These are phyloP conservation scores for Cheirogaleus medius DNA, from an alignment of 2,113 vertebrate species.

Conservation along the genomic window DNA sequence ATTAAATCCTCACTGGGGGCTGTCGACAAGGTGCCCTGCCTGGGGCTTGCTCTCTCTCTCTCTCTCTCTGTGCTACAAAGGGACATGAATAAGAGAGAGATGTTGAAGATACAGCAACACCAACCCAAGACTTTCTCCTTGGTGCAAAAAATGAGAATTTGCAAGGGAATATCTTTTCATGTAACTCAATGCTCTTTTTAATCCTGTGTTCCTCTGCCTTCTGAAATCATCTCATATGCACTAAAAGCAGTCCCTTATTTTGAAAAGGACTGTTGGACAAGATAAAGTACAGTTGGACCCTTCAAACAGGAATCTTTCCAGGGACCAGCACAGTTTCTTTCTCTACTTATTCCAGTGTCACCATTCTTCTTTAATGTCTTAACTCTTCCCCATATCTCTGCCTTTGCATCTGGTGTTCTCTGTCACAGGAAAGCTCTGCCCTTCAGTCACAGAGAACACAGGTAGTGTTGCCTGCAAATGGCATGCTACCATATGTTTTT, in stretches of 20 bases:
- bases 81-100: background rate
- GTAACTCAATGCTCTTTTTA: no score
- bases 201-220: background rate
- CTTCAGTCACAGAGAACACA: background rate
- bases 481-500: fast-evolving
- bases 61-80: background rate
- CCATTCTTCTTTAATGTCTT: background rate
- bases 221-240: background rate
- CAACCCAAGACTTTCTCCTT: background rate
- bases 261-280: background rate
- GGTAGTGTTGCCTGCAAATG: background rate
- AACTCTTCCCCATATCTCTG: background rate
- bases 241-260: background rate
- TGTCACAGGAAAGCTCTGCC: fast-evolving
- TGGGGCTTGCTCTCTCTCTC: background rate
- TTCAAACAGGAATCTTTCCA: no score
- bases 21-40: no score
- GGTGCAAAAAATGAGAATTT: background rate
- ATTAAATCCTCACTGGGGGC: background rate
- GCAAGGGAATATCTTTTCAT: background rate
- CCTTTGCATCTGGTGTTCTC: background rate
- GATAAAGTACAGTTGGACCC: background rate
- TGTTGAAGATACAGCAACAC: background rate
- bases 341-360: background rate
- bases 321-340: background rate